Evolutionary conservation across 2,888 invertebrate species (phyloP).

Genomic region (Saturnia pavonia): DNA sequence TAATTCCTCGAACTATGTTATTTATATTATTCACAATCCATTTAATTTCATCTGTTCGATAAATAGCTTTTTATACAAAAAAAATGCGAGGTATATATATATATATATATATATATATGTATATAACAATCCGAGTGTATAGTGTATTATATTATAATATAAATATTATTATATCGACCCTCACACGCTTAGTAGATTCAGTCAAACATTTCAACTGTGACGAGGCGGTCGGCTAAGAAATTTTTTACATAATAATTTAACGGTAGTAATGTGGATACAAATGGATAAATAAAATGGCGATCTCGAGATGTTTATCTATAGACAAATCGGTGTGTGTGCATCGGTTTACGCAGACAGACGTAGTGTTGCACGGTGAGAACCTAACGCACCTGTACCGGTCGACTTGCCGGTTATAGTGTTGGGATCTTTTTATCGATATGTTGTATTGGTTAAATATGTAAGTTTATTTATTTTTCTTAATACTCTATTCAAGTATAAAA

Average conservation of each 20-base stretch:
- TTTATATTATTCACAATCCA: too few relatives aligned
- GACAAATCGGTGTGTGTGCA: slow-evolving; percentile 67
- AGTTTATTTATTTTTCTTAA: background rate
- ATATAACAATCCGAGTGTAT: too few relatives aligned
- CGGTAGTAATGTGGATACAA: slow-evolving; percentile 11
- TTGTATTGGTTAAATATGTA: background rate
- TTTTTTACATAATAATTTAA: background rate
- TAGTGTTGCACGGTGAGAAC: slow-evolving; percentile 62
- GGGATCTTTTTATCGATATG: slow-evolving; percentile 27
- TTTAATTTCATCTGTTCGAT: too few relatives aligned
- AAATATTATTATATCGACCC: too few relatives aligned
- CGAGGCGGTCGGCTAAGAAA: background rate
- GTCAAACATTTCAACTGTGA: background rate
- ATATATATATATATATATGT: too few relatives aligned
- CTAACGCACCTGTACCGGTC: slow-evolving; percentile 76
- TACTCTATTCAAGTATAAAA: background rate
- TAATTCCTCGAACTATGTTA: too few relatives aligned
- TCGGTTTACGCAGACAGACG: slow-evolving; percentile 33
- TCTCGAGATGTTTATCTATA: slow-evolving; percentile 56
- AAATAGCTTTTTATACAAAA: too few relatives aligned
- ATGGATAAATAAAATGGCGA: slow-evolving; percentile 54
- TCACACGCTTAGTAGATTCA: too few relatives aligned
- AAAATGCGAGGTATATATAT: too few relatives aligned
- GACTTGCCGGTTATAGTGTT: slow-evolving; percentile 55
- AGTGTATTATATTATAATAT: too few relatives aligned